These are phyloP conservation scores for Gasterosteus nipponicus DNA, from an alignment of 2,113 vertebrate species.

Conservation along the genomic window DNA sequence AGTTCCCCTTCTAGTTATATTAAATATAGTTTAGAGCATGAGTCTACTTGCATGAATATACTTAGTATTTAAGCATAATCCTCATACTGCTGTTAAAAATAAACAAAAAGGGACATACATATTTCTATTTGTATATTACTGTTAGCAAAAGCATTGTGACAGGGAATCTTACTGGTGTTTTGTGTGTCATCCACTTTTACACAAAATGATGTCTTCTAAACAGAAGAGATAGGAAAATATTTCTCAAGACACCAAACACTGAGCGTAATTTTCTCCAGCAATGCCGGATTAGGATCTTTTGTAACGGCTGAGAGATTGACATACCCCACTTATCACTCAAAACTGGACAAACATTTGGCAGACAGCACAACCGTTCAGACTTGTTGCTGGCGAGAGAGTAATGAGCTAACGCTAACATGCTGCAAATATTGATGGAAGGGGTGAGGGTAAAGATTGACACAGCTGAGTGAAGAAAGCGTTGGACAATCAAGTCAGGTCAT, in stretches of 20 bases:
- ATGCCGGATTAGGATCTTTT: constrained; percentile 32
- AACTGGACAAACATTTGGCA: constrained; percentile 34
- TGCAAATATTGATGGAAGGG: not conserved
- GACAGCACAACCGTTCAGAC: constrained; percentile 43
- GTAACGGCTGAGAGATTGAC: constrained; percentile 27
- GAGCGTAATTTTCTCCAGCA: constrained; percentile 4
- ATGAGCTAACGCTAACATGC: not conserved
- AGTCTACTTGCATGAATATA: not conserved
- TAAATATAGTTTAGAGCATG: not conserved
- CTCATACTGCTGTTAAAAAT: not conserved
- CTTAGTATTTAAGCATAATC: not conserved
- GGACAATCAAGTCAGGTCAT: not conserved
- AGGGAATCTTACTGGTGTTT: not conserved
- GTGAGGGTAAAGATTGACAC: not conserved
- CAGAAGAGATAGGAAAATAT: not conserved
- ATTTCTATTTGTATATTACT: not conserved
- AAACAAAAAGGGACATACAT: not conserved
- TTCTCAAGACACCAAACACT: constrained; percentile 25
- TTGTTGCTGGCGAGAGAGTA: constrained; percentile 16
- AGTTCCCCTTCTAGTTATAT: constrained; percentile 34
- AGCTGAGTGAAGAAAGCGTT: not conserved
- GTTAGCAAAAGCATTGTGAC: not conserved
- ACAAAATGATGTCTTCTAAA: not conserved
- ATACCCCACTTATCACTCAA: constrained; percentile 51
- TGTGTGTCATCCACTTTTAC: not conserved